Conservation (phyloP, 2,797 vertebrate species). For the Eospalax fontanierii region DNA sequence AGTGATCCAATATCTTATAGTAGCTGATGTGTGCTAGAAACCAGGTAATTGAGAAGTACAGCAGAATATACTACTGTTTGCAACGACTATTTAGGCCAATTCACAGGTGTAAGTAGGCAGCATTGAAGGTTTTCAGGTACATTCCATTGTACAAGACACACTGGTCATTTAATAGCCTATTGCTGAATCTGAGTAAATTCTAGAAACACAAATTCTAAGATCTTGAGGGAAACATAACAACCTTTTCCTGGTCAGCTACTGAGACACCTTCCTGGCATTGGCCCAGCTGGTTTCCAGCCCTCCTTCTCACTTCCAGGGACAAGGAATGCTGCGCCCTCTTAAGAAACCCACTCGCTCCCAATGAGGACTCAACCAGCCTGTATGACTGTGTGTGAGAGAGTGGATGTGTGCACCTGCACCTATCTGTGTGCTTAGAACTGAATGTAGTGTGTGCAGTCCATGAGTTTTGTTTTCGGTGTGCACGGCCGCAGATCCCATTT, state of each 20-base stretch:
- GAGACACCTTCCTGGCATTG: background rate
- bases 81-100: background rate
- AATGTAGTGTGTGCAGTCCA: background rate
- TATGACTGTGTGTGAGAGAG: background rate
- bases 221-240: background rate
- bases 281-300: background rate
- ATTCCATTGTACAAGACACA: background rate
- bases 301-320: background rate
- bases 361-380: background rate
- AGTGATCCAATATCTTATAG: background rate
- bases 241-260: background rate
- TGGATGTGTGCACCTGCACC: background rate
- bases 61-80: background rate
- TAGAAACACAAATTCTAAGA: constrained; percentile 40
- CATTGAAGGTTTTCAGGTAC: background rate
- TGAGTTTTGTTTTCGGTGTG: background rate
- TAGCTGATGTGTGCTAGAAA: constrained; percentile 22
- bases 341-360: background rate
- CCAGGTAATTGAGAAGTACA: background rate
- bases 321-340: background rate
- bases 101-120: background rate
- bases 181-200: constrained; percentile 45
- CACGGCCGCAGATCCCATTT: background rate
- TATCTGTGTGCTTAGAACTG: background rate
- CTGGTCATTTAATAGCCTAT: background rate